A percentile compares a stretch with the other conserved stretches of the same genome.
These are phyloP conservation scores for Oreonectes daqikongensis DNA, from an alignment of 2,797 vertebrate genomes.

Conservation along the genomic window DNA sequence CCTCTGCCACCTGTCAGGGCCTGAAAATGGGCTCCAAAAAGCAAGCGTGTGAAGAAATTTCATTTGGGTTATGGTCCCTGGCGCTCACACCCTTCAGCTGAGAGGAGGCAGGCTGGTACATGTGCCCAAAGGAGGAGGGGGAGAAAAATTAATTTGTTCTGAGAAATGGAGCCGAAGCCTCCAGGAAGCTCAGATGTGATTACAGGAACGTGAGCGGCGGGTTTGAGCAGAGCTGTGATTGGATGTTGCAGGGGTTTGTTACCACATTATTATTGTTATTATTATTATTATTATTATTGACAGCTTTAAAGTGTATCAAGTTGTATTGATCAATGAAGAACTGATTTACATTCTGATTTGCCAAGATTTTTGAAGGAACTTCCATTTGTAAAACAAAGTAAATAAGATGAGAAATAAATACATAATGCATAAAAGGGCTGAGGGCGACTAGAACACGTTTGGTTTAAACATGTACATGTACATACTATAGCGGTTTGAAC, in stretches of 20 bases:
- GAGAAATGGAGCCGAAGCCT: slow-evolving; percentile 60
- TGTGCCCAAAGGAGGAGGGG: slow-evolving; percentile 48
- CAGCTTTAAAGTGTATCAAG: neutral
- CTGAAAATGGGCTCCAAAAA: slow-evolving; percentile 45
- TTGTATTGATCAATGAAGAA: neutral
- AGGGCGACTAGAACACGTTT: too few relatives aligned
- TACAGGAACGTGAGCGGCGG: neutral
- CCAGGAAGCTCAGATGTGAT: too few relatives aligned
- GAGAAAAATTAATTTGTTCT: slow-evolving; percentile 60
- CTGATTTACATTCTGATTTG: neutral
- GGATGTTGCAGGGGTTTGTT: neutral
- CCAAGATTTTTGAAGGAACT: neutral
- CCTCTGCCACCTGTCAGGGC: slow-evolving; percentile 17
- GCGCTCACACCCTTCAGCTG: slow-evolving; percentile 64
- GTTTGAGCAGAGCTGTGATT: neutral
- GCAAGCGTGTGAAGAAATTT: slow-evolving; percentile 61
- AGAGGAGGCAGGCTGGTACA: slow-evolving; percentile 42
- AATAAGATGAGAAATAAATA: too few relatives aligned
- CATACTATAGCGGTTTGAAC: too few relatives aligned
- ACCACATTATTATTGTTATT: too few relatives aligned
- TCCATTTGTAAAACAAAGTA: too few relatives aligned
- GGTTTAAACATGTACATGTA: too few relatives aligned
- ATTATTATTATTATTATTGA: slow-evolving; percentile 6
- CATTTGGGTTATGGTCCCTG: slow-evolving; percentile 62
- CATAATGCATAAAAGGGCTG: too few relatives aligned